phyloP scores from a whole-genome alignment of 2,888 invertebrate species.

The Andrena bucephala region DNA sequence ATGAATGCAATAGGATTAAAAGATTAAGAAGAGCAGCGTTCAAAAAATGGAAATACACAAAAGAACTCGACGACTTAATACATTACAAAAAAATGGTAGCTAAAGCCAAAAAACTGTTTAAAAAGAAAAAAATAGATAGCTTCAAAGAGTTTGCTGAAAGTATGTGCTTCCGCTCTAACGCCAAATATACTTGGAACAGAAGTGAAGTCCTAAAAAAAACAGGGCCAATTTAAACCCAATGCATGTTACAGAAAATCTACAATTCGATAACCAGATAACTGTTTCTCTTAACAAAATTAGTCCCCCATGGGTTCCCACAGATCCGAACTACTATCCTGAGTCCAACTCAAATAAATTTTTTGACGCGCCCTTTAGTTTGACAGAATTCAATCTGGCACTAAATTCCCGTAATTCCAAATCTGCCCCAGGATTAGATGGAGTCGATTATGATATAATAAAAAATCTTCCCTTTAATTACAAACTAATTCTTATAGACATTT shows the following conservation, averaged over 20 bases:
- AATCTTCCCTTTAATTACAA: conserved; percentile 6
- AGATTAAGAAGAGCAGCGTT: neutral
- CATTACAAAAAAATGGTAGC: neutral
- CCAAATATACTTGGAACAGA: neutral
- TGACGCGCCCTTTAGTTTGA: neutral
- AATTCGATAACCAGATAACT: too few relatives aligned
- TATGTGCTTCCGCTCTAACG: neutral
- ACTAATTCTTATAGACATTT: conserved; percentile 6
- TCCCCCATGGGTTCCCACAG: neutral
- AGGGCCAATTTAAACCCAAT: neutral
- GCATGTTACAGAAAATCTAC: too few relatives aligned
- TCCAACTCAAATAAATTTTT: neutral
- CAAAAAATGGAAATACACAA: neutral
- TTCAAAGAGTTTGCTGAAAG: neutral
- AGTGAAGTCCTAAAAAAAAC: neutral
- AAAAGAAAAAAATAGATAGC: neutral
- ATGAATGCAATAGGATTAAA: neutral
- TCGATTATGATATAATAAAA: neutral
- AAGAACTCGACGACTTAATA: neutral
- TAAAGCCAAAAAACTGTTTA: neutral
- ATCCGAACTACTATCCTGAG: too few relatives aligned
- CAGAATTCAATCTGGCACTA: conserved; percentile 12
- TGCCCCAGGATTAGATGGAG: neutral
- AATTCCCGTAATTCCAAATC: neutral
- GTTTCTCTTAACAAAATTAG: conserved; percentile 1